A percentile compares a stretch with the other conserved stretches of the same genome.
phyloP scores from a whole-genome alignment of 2,888 invertebrate genomes.

The Unio delphinus region DNA sequence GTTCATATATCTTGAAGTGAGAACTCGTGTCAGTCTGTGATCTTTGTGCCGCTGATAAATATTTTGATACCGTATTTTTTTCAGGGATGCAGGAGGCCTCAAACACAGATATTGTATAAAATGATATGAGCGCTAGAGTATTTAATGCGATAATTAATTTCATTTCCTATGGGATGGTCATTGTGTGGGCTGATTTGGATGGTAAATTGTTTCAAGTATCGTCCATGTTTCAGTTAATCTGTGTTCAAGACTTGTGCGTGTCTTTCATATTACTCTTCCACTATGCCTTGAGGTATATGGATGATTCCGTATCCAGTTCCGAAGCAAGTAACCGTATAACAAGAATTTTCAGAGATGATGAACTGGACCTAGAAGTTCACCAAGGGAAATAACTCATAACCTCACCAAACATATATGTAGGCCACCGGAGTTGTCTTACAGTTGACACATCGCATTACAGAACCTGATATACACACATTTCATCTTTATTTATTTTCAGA shows the following conservation, averaged over 20 bases:
- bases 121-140: conserved; percentile 17
- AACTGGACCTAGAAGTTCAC: too few relatives aligned
- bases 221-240: conserved; percentile 30
- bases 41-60: conserved; percentile 36
- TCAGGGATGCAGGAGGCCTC: conserved; percentile 40
- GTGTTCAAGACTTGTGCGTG: conserved; percentile 31
- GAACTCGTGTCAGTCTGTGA: neutral
- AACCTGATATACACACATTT: too few relatives aligned
- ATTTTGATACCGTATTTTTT: conserved; percentile 46
- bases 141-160: conserved; percentile 29
- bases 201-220: conserved; percentile 29
- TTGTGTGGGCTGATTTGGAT: conserved; percentile 24
- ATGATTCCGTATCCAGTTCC: too few relatives aligned
- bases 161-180: conserved; percentile 28
- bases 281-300: conserved; percentile 26
- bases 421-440: too few relatives aligned
- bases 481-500: too few relatives aligned
- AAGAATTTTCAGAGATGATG: conserved; percentile 13
- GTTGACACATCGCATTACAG: too few relatives aligned
- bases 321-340: too few relatives aligned
- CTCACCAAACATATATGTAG: too few relatives aligned
- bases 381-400: too few relatives aligned
- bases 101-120: conserved; percentile 15
- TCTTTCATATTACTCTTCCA: conserved; percentile 35
- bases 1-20: neutral